Percentiles rank a stretch among this genome's conserved stretches.
These are phyloP conservation scores for Argyresthia albistria DNA, from an alignment of 2,888 invertebrate genomes.

Conservation along the genomic window DNA sequence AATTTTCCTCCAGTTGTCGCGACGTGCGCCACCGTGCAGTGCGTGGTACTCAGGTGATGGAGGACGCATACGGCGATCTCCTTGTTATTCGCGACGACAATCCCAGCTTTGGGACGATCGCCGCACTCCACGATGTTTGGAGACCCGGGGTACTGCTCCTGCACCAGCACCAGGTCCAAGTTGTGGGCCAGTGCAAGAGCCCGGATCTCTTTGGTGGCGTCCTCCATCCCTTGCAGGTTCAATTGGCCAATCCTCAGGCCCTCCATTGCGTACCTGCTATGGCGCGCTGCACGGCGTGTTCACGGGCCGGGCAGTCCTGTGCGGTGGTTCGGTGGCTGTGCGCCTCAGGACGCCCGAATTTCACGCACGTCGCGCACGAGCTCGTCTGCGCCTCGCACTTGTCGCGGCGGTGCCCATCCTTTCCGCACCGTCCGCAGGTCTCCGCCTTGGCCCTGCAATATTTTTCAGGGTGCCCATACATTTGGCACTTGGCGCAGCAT, in stretches of 20 bases:
- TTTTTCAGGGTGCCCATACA: conserved; percentile 23
- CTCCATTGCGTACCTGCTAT: conserved; percentile 9
- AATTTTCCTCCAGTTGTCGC: neutral
- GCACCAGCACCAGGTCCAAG: conserved; percentile 16
- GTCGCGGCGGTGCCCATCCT: conserved; percentile 9
- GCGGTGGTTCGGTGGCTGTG: conserved; percentile 11
- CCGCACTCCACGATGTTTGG: neutral
- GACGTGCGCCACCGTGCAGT: conserved; percentile 13
- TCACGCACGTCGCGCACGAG: conserved; percentile 18
- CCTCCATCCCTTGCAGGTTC: conserved; percentile 12
- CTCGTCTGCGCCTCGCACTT: conserved; percentile 1
- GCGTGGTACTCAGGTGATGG: conserved; percentile 9
- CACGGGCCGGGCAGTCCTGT: conserved; percentile 12
- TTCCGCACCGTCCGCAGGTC: conserved; percentile 17
- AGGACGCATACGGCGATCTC: conserved; percentile 9
- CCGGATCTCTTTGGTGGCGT: conserved; percentile 15
- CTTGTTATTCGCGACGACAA: conserved; percentile 11
- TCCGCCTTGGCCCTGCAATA: conserved; percentile 11
- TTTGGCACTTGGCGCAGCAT: conserved; percentile 22
- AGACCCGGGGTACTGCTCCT: conserved; percentile 20
- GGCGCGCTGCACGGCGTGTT: conserved; percentile 9
- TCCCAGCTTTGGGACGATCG: conserved; percentile 8
- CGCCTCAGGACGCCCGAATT: conserved; percentile 9
- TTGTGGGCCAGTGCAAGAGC: conserved; percentile 7
- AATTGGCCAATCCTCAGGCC: conserved; percentile 14